phyloP scores from a whole-genome alignment of 2,888 invertebrate species.

The Melolontha melolontha region DNA sequence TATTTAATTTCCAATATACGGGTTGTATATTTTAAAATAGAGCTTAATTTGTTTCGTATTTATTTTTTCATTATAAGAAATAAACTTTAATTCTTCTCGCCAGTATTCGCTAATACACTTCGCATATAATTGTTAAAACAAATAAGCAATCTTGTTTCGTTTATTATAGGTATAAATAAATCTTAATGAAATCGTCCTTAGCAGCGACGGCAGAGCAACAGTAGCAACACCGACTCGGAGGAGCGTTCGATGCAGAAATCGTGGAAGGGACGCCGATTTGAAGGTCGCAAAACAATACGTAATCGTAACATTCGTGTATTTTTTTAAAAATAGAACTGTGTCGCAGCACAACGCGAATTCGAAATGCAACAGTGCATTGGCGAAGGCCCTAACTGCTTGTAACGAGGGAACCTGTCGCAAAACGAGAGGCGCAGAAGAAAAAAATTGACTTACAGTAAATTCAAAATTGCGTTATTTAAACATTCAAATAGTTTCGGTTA shows the following conservation, averaged over 20 bases:
- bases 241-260: slow-evolving; percentile 13
- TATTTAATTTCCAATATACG: too few species aligned
- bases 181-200: slow-evolving; percentile 28
- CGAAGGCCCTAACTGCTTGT: neutral
- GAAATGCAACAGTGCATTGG: slow-evolving; percentile 18
- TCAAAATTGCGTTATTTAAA: slow-evolving; percentile 20
- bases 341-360: slow-evolving; percentile 5
- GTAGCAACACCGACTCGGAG: neutral
- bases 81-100: too few species aligned
- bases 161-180: slow-evolving; percentile 29
- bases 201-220: neutral
- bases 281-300: slow-evolving; percentile 48
- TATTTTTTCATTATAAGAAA: too few species aligned
- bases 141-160: neutral
- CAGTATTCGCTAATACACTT: too few species aligned
- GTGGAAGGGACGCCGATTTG: slow-evolving; percentile 43
- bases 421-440: slow-evolving; percentile 1
- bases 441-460: neutral
- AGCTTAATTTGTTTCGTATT: too few species aligned
- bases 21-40: too few species aligned
- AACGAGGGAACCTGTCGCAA: neutral
- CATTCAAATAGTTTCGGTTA: too few species aligned
- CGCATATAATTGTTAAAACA: too few species aligned
- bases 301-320: slow-evolving; percentile 24
- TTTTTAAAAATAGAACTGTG: slow-evolving; percentile 31